phyloP scores from a whole-genome alignment of 2,888 invertebrate species.

The Aphidius colemani region DNA sequence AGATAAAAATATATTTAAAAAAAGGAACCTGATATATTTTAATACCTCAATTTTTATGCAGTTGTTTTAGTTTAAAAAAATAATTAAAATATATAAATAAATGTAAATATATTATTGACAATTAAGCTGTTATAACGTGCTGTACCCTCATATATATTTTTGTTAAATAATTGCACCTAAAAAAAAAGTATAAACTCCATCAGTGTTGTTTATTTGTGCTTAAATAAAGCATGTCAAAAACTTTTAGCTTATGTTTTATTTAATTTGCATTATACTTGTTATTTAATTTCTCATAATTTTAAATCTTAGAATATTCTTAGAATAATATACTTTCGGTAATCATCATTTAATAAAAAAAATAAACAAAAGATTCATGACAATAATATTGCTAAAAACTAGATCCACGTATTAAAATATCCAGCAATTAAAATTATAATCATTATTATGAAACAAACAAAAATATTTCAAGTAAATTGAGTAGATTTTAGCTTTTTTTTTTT shows the following conservation, averaged over 20 bases:
- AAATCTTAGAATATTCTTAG: not conserved
- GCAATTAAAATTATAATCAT: constrained; percentile 1
- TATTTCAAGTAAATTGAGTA: constrained; percentile 9
- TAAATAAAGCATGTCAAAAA: no score
- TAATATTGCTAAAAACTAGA: constrained; percentile 50
- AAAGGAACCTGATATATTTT: no score
- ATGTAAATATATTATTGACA: no score
- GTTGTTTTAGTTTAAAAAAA: not conserved
- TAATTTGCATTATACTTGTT: not conserved
- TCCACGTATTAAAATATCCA: constrained; percentile 32
- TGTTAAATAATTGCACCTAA: constrained; percentile 4
- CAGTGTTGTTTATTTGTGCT: not conserved
- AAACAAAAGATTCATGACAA: constrained; percentile 47
- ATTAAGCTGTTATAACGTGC: no score
- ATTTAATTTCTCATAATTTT: constrained; percentile 8
- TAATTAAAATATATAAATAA: not conserved
- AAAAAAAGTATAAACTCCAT: constrained; percentile 1
- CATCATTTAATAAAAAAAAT: constrained; percentile 22
- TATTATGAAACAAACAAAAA: no score
- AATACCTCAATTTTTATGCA: not conserved
- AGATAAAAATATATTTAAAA: no score
- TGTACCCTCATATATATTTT: not conserved
- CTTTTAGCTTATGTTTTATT: not conserved
- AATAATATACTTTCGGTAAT: not conserved
- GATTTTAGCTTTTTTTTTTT: constrained; percentile 6